Conservation (phyloP, 2,113 vertebrate species). For the Xiphophorus hellerii region DNA sequence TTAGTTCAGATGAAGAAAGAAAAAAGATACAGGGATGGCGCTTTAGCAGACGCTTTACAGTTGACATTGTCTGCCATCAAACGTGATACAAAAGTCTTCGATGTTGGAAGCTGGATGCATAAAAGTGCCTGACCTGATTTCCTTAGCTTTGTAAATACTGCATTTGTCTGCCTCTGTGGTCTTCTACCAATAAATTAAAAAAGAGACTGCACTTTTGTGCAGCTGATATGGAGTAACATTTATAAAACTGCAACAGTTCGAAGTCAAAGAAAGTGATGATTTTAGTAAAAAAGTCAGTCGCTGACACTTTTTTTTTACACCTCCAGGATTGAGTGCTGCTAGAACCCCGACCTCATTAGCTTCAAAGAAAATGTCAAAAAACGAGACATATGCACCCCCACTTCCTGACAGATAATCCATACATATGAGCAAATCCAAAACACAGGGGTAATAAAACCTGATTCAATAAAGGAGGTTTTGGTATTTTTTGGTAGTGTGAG, state of each 20-base stretch:
- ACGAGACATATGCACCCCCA: not conserved
- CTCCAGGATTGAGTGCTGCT: not conserved
- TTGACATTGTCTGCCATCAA: not conserved
- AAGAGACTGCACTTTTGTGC: not conserved
- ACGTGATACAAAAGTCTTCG: not conserved
- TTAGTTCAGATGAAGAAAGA: not conserved
- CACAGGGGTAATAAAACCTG: not conserved
- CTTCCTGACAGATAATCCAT: slow-evolving; percentile 1
- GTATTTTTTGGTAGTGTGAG: not conserved
- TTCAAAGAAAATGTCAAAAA: not conserved
- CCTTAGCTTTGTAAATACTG: not conserved
- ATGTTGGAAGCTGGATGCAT: slow-evolving; percentile 1
- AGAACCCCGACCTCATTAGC: not conserved
- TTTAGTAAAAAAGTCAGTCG: not conserved
- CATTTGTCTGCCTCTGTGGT: not conserved
- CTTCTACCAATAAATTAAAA: not conserved
- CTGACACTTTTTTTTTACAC: not conserved
- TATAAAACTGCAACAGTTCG: not conserved
- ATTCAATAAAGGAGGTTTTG: not conserved
- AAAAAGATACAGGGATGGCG: not conserved
- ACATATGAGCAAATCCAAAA: not conserved
- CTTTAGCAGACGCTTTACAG: not conserved
- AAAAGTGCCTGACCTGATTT: not conserved
- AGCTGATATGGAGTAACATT: not conserved
- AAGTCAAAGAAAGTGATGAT: not conserved